Base-by-base conservation (phyloP, 2,797 vertebrate species). In the Chiroxiphia lanceolata region DNA sequence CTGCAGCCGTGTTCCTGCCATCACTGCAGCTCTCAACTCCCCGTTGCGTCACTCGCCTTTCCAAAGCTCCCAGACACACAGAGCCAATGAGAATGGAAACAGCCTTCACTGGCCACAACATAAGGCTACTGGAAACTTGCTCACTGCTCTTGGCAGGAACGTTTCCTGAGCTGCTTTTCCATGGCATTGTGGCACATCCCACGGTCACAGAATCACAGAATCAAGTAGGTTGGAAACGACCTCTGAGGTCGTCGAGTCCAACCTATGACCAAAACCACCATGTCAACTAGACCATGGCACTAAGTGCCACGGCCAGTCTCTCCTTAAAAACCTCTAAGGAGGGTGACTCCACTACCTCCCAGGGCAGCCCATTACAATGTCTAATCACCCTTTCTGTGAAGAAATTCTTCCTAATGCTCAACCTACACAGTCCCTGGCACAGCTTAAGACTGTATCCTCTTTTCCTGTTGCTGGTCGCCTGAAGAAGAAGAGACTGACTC, bases 21-120 rank as follows among this genome's bases (percentile, higher is more conserved):
- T 1, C 36, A 4, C 65, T 2, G 34, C 31, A 26, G 7, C 6
- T 3, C 2, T 3, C 65, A 9, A 61, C 15, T 70, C 63, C 36
- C 26, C 15, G 1, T 0, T 4, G 0, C 1, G 20, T 0, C 31
- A 15, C 63, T 10, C 5, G 8, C 31, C 3, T 27, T 15, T n/a
- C 19, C 6, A 34, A 20, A 57, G 36, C 47, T 26, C 60, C 57
- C 60, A 2, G 21, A 40, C 23, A 25, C 21, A 36, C 68, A 6
- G 3, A 9, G 11, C 21, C 3, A 10, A 23, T 0, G 9, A 31
- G 18, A 70, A 15, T 8, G 5, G 27, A 48, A 45, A 23, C 25
- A 13, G 15, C 38, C 17, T 15, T n/a, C 29, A 8, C 14, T 4
- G 11, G 19, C 11, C 4, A 17, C 47, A 29, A n/a, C n/a, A 4